Conservation (phyloP, 2,797 vertebrate genomes). For the Sus cebifrons region DNA sequence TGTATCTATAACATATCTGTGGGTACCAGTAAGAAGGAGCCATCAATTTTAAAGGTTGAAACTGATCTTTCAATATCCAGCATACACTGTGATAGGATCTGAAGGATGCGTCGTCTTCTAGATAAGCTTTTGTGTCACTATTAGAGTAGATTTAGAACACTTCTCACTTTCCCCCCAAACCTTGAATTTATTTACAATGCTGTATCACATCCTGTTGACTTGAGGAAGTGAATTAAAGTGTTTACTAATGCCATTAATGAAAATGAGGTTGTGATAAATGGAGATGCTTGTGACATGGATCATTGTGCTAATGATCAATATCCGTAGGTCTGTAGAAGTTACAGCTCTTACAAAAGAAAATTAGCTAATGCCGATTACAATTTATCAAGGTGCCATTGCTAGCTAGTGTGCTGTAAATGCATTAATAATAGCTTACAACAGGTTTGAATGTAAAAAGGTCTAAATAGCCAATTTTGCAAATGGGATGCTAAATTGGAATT, state of each 20-base stretch:
- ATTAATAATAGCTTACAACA: slow-evolving; percentile 84
- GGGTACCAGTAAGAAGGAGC: background rate
- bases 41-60: slow-evolving; percentile 13
- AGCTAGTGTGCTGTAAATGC: slow-evolving; percentile 81
- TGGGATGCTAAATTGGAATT: slow-evolving; percentile 60
- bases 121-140: background rate
- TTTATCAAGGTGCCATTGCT: slow-evolving; percentile 85
- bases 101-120: background rate
- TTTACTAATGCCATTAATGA: slow-evolving; percentile 83
- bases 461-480: slow-evolving; percentile 75
- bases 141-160: background rate
- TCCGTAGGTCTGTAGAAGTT: slow-evolving; percentile 75
- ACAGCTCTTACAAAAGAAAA: slow-evolving; percentile 78
- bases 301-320: slow-evolving; percentile 87
- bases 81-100: background rate
- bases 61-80: background rate
- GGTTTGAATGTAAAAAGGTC: slow-evolving; percentile 74
- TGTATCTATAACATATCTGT: background rate
- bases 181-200: slow-evolving; percentile 42
- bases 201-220: slow-evolving; percentile 66
- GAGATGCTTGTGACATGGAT: slow-evolving; percentile 83
- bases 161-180: background rate
- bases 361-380: slow-evolving; percentile 83
- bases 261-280: slow-evolving; percentile 87
- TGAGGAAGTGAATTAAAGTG: slow-evolving; percentile 81